A percentile compares a stretch with the other conserved stretches of the same genome.
phyloP scores from a whole-genome alignment of 1,140 invertebrate species.

The Babylonia areolata region DNA sequence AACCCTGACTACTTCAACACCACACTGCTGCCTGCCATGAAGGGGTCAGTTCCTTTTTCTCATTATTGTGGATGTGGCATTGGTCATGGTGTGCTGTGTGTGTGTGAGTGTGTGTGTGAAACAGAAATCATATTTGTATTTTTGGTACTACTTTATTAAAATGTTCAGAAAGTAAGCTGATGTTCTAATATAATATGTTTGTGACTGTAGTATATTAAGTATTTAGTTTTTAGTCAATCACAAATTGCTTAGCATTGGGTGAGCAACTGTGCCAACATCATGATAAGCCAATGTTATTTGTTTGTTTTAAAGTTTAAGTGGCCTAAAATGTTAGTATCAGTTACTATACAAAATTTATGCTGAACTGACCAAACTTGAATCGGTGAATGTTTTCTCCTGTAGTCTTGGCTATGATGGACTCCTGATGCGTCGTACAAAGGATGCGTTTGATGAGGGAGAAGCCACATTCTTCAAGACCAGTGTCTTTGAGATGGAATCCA shows the following conservation, averaged over 20 bases:
- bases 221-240: too few relatives aligned
- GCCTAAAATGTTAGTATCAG: too few relatives aligned
- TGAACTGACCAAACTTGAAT: too few relatives aligned
- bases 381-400: slow-evolving; percentile 29
- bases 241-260: too few relatives aligned
- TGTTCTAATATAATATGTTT: too few relatives aligned
- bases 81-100: too few relatives aligned
- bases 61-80: neutral
- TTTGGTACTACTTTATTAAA: neutral
- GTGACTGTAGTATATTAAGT: too few relatives aligned
- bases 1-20: slow-evolving; percentile 62
- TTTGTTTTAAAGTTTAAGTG: too few relatives aligned
- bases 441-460: slow-evolving; percentile 71
- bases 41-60: slow-evolving; percentile 54
- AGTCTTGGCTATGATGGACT: slow-evolving; percentile 72
- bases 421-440: slow-evolving; percentile 63
- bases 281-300: too few relatives aligned
- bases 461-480: slow-evolving; percentile 71
- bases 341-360: too few relatives aligned
- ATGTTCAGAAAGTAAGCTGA: too few relatives aligned
- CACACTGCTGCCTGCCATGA: slow-evolving; percentile 61
- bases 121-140: neutral
- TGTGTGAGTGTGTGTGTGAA: neutral
- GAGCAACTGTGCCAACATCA: too few relatives aligned
- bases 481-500: slow-evolving; percentile 60